Base-by-base conservation (phyloP, 2,113 vertebrate species). In the Larimichthys polyactis region DNA sequence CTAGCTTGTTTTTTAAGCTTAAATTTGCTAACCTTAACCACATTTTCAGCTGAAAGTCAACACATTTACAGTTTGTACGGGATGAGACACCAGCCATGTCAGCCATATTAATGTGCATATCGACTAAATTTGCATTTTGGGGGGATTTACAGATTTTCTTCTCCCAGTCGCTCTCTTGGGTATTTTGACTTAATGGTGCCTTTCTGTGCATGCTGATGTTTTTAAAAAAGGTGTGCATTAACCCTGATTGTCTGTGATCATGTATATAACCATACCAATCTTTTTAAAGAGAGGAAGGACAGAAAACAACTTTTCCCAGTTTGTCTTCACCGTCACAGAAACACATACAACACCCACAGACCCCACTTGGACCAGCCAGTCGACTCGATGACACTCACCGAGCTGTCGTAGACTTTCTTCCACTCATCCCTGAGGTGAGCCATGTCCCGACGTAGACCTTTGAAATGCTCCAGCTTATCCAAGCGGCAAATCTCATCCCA, bases 401-500 rank as follows among this genome's bases (percentile, higher is more conserved):
- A 85, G 82, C 96, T 97, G 82, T 97, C 97, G 14, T 97, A 97
- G 0, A 98, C 96, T 59, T 67, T 32, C 80, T 97, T 97, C 97
- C 97, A 98, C 16, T 94, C 94, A 4, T 96, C 94, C 67, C 94
- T 95, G 54, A 96, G 90, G 32, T 1, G 76, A 8, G 85, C 83
- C 87, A 98, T 95, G 86, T 96, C 95, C 20, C 82, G 85, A 2
- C 94, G 91, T 84, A 97, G 91, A 14, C 87, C 89, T 86, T 64
- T 95, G 86, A 97, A 98, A 55, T 8, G 0, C 32, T 85, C 71
- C 58, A 97, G 73, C 44, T 95, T 94, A 32, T 96, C 95, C 17
- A 97, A 85, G 9, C 96, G 94, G 85, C 97, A 97, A 58, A 96
- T 93, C 92, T 98, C 97, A 73, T 97, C 96, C 97, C 97, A 97